Base-by-base conservation (phyloP, 2,888 invertebrate genomes). In the Cosmopolites sordidus region DNA sequence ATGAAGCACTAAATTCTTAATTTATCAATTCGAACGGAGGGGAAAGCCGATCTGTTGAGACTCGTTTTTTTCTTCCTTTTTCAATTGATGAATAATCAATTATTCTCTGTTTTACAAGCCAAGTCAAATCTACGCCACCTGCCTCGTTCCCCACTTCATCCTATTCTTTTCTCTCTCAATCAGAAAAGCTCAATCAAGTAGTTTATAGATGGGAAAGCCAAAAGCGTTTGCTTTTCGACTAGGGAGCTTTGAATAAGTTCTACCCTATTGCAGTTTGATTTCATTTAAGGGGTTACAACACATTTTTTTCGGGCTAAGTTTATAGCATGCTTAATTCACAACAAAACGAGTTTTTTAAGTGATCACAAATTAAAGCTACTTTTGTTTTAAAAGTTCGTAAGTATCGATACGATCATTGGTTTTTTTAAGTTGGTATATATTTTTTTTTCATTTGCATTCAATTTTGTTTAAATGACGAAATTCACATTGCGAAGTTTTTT, bases 81-180 rank as follows among this genome's bases (percentile, higher is more conserved):
- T 43, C 56, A 66, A 72, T 71, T 73, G 72, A 73, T 74, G 74
- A 74, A 74, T 74, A 74, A 74, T 74, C 74, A 74, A 74, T 73
- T 73, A 71, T 72, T 67, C 68, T 56, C 56, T 63, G 73, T 73
- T 74, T 72, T 73, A 74, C 73, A 73, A 72, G 69, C 66, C 65
- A 64, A 69, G 69, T 66, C 68, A 67, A 71, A 69, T 67, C 64
- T 65, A 67, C 69, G 68, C 69, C 71, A 73, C 72, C 72, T 73
- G 72, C 70, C 67, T 70, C 69, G 67, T 70, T 56, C 68, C 64
- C 66, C 66, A 67, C 68, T 68, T 64, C 64, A 66, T 69, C 65
- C 66, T 64, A 64, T 58, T 66, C 67, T 64, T 68, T 69, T 65
- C 51, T 59, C 65, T 66, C 68, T 64, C 67, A 67, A 68, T 69